These are phyloP conservation scores for Drosophila paranaensis DNA, from an alignment of 2,888 invertebrate genomes.

Conservation along the genomic window DNA sequence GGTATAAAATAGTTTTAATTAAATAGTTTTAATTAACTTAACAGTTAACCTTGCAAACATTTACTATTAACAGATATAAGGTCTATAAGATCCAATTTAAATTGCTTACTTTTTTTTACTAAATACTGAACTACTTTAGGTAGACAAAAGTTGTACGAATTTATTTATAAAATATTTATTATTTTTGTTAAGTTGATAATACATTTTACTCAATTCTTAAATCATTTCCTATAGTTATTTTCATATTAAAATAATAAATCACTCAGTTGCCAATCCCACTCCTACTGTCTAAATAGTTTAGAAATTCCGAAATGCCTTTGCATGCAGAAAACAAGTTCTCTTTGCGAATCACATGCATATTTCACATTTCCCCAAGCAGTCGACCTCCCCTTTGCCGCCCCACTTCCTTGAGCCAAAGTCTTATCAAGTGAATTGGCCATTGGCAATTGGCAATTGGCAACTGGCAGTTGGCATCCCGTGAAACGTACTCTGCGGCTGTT, in stretches of 20 bases:
- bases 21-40: no score
- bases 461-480: constrained; percentile 29
- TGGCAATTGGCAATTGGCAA: constrained; percentile 19
- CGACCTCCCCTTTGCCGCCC: neutral
- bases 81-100: no score
- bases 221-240: neutral
- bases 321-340: neutral
- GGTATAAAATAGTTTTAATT: neutral
- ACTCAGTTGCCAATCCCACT: neutral
- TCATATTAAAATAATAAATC: neutral
- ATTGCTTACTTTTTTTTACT: no score
- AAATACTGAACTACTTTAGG: neutral
- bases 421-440: constrained; percentile 31
- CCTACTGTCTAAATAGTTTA: neutral
- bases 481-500: constrained; percentile 18
- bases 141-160: neutral
- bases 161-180: neutral
- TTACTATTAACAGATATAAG: no score
- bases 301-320: neutral
- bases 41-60: no score
- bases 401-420: neutral
- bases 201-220: neutral
- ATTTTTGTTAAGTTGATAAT: neutral
- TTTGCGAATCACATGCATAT: constrained; percentile 4
- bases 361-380: constrained; percentile 1